Evolutionary conservation across 2,113 vertebrate genomes (phyloP).

Genomic region (Cathartes aura): DNA sequence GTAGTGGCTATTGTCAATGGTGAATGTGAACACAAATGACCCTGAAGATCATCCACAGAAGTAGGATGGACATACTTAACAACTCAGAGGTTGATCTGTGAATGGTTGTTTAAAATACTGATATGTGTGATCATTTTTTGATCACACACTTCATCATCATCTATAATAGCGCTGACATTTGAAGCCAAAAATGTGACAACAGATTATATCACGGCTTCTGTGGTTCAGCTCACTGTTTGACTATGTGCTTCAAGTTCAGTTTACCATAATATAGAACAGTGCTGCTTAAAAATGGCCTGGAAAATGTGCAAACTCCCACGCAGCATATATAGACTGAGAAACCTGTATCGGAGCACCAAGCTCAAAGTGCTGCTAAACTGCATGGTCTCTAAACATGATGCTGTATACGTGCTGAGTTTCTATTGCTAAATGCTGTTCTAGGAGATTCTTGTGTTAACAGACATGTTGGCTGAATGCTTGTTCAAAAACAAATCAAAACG

Average conservation of each 20-base stretch:
- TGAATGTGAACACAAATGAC: not conserved
- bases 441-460: not conserved
- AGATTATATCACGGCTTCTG: not conserved
- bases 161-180: not conserved
- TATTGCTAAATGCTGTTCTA: not conserved
- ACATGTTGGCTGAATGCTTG: not conserved
- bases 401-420: not conserved
- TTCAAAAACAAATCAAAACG: slow-evolving; percentile 7
- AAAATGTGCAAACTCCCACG: not conserved
- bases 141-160: not conserved
- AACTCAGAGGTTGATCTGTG: not conserved
- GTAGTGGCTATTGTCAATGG: not conserved
- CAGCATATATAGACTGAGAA: not conserved
- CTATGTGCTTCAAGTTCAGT: not conserved
- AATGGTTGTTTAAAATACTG: not conserved
- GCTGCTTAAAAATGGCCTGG: not conserved
- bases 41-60: not conserved
- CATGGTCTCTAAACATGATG: not conserved
- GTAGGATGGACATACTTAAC: not conserved
- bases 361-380: not conserved
- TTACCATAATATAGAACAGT: not conserved
- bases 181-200: not conserved
- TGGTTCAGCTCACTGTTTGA: not conserved
- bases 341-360: not conserved
- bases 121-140: not conserved